These are phyloP conservation scores for Catajapyx aquilonaris DNA, from an alignment of 1,140 invertebrate genomes.

Conservation along the genomic window DNA sequence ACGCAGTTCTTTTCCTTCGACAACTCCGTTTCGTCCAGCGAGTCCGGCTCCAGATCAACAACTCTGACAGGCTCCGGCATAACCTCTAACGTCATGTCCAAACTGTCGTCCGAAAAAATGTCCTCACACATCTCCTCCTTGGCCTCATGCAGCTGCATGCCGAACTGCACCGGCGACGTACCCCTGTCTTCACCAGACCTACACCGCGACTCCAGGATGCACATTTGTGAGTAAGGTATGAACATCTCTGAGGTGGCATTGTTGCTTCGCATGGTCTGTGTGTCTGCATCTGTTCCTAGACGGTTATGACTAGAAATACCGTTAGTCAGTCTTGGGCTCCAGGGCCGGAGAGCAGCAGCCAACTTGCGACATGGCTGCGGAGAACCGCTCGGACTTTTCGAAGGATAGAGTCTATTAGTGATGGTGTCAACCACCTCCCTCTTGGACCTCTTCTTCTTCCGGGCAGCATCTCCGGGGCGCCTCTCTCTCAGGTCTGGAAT, in stretches of 20 bases:
- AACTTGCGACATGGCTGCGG: too few relatives aligned
- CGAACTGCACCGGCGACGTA: background rate
- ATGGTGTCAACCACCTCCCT: too few relatives aligned
- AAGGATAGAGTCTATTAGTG: too few relatives aligned
- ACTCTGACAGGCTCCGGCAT: background rate
- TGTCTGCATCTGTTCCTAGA: too few relatives aligned
- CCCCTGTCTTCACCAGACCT: background rate
- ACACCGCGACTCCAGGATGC: background rate
- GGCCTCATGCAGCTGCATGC: background rate
- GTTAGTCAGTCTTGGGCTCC: too few relatives aligned
- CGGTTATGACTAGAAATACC: too few relatives aligned
- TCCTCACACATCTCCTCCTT: background rate
- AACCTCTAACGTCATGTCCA: background rate
- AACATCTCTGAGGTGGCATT: background rate
- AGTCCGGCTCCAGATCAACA: background rate
- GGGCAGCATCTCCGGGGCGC: too few relatives aligned
- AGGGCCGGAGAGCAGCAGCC: too few relatives aligned
- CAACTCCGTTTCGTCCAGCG: background rate
- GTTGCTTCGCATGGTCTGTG: too few relatives aligned
- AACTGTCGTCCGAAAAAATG: background rate
- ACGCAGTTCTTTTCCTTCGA: background rate
- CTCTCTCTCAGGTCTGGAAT: too few relatives aligned
- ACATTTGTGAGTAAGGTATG: background rate
- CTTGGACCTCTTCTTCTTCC: too few relatives aligned
- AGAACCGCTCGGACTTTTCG: too few relatives aligned